Base-by-base conservation (phyloP, 1,140 invertebrate genomes). In the Drosophila oshimai region DNA sequence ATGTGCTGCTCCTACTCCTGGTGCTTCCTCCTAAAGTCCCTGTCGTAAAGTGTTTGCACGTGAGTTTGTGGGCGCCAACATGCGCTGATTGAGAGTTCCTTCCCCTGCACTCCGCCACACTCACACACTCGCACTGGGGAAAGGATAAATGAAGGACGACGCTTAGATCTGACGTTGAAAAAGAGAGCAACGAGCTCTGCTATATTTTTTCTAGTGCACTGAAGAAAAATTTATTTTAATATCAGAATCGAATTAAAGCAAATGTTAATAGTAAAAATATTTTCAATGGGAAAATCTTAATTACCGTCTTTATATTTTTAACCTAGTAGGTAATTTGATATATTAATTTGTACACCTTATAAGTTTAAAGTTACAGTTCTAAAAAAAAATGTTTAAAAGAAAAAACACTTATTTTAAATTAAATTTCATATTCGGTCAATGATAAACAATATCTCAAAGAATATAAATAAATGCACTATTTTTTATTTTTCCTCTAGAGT, bases 61-160 rank as follows among this genome's bases (percentile, higher is more conserved):
- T 87, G 81, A 87, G 83, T 70, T 80, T 72, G 68, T 69, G 70
- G 81, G 76, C 76, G 73, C 81, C 77, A 77, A 87, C 73, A 74
- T 87, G 83, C 73, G 77, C 83, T 87, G 83, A 87, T 87, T 87
- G 81, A 87, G 81, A 81, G 81, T 81, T 69, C 41, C 75, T 74
- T 28, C 53, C 60, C 46, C 34, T 20, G 13, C 39, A 6, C 20
- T 34, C 46, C 5, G 4, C 24, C 31, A 15, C 31, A 44, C 50
- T 42, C 45, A 57, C 44, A 47, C 70, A 46, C 67, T 39, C 24
- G 45, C 28, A 47, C 36, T 20, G 41, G 64, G 42, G 67, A 77
- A 81, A 87, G 81, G 76, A 87, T 87, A 87, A 87, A 87, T 81
- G 76, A 87, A 81, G 81, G 81, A 87, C 81, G 80, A 69, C 37